These are phyloP conservation scores for Lydus trimaculatus DNA, from an alignment of 2,888 invertebrate genomes.

Conservation along the genomic window DNA sequence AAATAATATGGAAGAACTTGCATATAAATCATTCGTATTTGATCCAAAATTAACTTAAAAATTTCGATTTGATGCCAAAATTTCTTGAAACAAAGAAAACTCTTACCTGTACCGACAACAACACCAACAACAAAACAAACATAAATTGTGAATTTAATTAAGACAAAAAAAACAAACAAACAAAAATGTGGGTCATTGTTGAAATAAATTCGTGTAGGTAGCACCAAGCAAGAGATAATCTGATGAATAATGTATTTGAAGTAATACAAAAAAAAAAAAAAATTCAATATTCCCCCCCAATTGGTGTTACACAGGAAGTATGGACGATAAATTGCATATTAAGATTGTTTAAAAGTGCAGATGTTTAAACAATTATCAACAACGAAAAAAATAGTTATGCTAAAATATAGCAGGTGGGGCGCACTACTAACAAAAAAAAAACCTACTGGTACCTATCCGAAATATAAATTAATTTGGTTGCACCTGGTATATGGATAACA, in stretches of 20 bases:
- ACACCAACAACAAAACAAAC: conserved; percentile 24
- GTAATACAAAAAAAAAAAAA: not conserved
- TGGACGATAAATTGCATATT: conserved; percentile 25
- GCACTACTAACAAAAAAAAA: not conserved
- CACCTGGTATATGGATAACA: conserved; percentile 1
- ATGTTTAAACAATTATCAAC: conserved; percentile 21
- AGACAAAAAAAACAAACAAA: not conserved
- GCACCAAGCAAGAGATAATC: not conserved
- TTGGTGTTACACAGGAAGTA: conserved; percentile 18
- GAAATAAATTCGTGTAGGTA: conserved; percentile 22
- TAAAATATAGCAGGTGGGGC: conserved; percentile 19
- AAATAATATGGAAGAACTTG: not conserved
- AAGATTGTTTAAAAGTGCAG: conserved; percentile 18
- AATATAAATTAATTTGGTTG: not conserved
- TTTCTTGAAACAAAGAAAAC: not conserved
- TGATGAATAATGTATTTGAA: conserved; percentile 19
- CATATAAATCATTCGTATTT: conserved; percentile 5
- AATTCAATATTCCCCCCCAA: not conserved
- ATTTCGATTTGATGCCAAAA: not conserved
- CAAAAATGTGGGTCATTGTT: conserved; percentile 20
- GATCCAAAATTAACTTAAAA: not conserved
- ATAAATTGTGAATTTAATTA: conserved; percentile 14
- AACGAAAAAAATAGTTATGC: conserved; percentile 16
- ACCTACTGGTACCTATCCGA: not conserved
- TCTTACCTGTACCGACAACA: conserved; percentile 28